These are phyloP conservation scores for Lampris megalopsis DNA, from an alignment of 2,113 vertebrate genomes.

Conservation along the genomic window DNA sequence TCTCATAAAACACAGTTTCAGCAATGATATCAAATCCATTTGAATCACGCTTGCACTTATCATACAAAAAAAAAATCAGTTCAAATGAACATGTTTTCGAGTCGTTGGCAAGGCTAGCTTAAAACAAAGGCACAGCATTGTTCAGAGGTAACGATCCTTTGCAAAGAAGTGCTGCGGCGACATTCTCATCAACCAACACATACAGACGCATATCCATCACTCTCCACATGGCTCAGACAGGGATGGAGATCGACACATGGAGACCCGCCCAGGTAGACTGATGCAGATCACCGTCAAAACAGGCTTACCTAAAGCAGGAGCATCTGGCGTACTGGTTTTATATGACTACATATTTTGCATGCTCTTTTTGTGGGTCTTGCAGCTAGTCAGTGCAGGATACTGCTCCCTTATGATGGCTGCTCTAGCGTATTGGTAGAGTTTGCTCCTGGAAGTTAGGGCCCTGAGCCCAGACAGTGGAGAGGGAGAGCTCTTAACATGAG, in stretches of 20 bases:
- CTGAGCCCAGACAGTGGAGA: slow-evolving; percentile 74
- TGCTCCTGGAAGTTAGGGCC: slow-evolving; percentile 64
- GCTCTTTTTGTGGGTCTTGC: slow-evolving; percentile 39
- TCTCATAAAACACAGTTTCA: slow-evolving; percentile 69
- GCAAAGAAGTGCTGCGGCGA: slow-evolving; percentile 78
- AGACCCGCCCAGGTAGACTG: slow-evolving; percentile 39
- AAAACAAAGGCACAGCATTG: slow-evolving; percentile 88
- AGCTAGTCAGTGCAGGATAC: slow-evolving; percentile 19
- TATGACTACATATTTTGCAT: slow-evolving; percentile 49
- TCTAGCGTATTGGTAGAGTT: slow-evolving; percentile 39
- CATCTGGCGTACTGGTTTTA: slow-evolving; percentile 27
- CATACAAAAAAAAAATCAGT: slow-evolving; percentile 69
- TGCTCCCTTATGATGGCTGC: slow-evolving; percentile 43
- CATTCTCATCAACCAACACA: slow-evolving; percentile 65
- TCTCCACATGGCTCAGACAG: slow-evolving; percentile 63
- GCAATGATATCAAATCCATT: slow-evolving; percentile 73
- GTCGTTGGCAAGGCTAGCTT: slow-evolving; percentile 87
- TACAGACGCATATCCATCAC: slow-evolving; percentile 65
- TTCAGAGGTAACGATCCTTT: slow-evolving; percentile 85
- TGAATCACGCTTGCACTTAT: slow-evolving; percentile 72
- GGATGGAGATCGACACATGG: slow-evolving; percentile 49
- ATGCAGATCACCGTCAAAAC: slow-evolving; percentile 46
- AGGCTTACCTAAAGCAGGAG: slow-evolving; percentile 46
- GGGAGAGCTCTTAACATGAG: slow-evolving; percentile 33
- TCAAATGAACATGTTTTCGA: slow-evolving; percentile 65